A percentile compares a stretch with the other conserved stretches of the same genome.
phyloP scores from a whole-genome alignment of 2,888 invertebrate species.

The Erannis defoliaria region DNA sequence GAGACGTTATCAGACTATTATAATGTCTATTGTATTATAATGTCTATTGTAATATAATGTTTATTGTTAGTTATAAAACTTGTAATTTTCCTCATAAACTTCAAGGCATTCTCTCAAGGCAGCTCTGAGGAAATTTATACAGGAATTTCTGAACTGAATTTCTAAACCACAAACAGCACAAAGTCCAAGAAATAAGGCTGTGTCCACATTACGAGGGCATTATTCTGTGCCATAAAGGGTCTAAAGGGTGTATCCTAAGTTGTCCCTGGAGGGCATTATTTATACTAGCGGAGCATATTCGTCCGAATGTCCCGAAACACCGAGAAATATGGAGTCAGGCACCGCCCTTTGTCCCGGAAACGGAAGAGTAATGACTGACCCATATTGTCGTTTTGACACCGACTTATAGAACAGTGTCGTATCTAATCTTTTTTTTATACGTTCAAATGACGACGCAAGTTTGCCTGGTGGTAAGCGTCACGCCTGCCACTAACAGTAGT shows the following conservation, averaged over 20 bases:
- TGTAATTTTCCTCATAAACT: no score
- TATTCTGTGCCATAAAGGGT: constrained; percentile 69
- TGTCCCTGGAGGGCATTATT: constrained; percentile 69
- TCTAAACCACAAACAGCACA: constrained; percentile 40
- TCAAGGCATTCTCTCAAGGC: no score
- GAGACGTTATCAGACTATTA: no score
- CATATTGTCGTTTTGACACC: constrained; percentile 54
- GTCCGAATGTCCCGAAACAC: constrained; percentile 58
- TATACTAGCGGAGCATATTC: constrained; percentile 58
- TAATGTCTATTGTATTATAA: no score
- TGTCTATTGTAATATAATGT: no score
- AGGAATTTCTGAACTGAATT: neutral
- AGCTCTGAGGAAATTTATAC: neutral
- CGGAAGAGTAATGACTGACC: constrained; percentile 62
- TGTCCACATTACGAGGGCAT: constrained; percentile 57
- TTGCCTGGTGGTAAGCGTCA: no score
- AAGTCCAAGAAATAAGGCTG: constrained; percentile 44
- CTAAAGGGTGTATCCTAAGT: constrained; percentile 64
- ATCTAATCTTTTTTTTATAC: neutral
- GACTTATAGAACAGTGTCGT: constrained; percentile 42
- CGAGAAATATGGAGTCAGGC: constrained; percentile 55
- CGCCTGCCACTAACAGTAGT: no score
- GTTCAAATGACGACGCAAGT: no score
- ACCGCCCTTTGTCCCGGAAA: constrained; percentile 48
- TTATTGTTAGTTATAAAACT: no score